Base-by-base conservation (phyloP, 2,888 invertebrate genomes). In the Spatulosminthurus flaviceps region DNA sequence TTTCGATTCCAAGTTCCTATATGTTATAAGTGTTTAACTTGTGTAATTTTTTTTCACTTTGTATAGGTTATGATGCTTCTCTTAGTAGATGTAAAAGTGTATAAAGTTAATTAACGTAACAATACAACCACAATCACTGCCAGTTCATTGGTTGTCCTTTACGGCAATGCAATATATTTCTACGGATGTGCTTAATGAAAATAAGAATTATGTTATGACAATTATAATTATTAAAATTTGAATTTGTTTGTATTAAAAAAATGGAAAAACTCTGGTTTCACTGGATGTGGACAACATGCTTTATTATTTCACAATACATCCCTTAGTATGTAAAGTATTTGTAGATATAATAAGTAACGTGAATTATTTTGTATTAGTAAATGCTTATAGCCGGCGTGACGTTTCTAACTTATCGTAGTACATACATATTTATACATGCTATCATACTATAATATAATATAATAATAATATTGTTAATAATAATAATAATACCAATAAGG, bases 241-340 rank as follows among this genome's bases (percentile, higher is more conserved):
- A 11, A 51, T 19, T 5, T 2, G 5, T 51, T 51, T 51, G 51
- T 51, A n/a, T 34, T 7, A 34, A 34, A 51, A 51, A 51, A 51
- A 51, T 19, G 51, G 51, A 51, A 7, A 13, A 9, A 51, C 51
- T 11, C 16, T 1, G n/a, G 4, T 51, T 51, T 51, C n/a, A 51
- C 51, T 51, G 16, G 51, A 51, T 51, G 51, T 51, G 51, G n/a
- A 51, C 51, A 51, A 51, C 51, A 51, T 51, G 51, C 51, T 51
- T 51, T 51, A 51, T 51, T 51, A 51, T 51, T 51, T 51, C 51
- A 51, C 51, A 51, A 51, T 51, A 51, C 51, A 51, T 19, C 51
- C 51, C 51, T 51, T 51, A 51, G 51, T 51, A 51, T 51, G 51
- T 51, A 51, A 34, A 7, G 34, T n/a, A n/a, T 51, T 2, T 51